Evolutionary conservation across 1,140 invertebrate species (phyloP), one percentile per base, ranked within the genome.

Genomic region (Sarcophaga peregrina): DNA sequence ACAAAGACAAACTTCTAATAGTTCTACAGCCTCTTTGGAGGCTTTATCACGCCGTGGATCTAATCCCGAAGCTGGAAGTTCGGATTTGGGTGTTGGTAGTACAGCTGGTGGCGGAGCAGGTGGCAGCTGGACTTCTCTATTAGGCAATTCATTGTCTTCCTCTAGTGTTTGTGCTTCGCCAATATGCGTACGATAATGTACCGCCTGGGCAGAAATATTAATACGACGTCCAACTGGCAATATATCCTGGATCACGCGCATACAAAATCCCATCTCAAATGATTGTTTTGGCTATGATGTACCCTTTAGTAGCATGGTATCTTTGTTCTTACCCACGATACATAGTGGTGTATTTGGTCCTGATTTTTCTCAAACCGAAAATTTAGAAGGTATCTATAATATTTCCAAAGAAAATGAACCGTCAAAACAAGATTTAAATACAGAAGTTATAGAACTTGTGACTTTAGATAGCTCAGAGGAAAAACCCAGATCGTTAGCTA

Each of bases 171-270:
- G 87, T 73, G 85, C 86, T 3, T 86, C 86, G 0, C 83, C 84
- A 0, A 91, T 94, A 11, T 98, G 97, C 87, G 94, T 94, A 58
- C 98, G 98, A 89, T 98, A 97, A 95, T 98, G 97, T 91, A 95
- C 96, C 85, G 95, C 95, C 58, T 99, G 98, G 97, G 97, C 97
- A 10, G 97, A 99, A 91, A 94, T 99, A 84, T 94, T 95, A 86
- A 95, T 99, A 74, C 93, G 97, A 82, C 93, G 96, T 83, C 96
- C 98, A 73, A 98, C 97, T 80, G 97, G 95, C 84, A 93, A 97
- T 87, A 95, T 96, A 85, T 96, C 96, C 0, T 98, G 96, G 96
- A 94, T 97, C 86, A 96, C 97, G 93, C 93, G 96, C 76, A 94
- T 98, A 84, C 96, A 98, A 91, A 99, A 99, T 92, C 94, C 95